phyloP scores from a whole-genome alignment of 2,797 vertebrate species.

The Lagodon rhomboides region DNA sequence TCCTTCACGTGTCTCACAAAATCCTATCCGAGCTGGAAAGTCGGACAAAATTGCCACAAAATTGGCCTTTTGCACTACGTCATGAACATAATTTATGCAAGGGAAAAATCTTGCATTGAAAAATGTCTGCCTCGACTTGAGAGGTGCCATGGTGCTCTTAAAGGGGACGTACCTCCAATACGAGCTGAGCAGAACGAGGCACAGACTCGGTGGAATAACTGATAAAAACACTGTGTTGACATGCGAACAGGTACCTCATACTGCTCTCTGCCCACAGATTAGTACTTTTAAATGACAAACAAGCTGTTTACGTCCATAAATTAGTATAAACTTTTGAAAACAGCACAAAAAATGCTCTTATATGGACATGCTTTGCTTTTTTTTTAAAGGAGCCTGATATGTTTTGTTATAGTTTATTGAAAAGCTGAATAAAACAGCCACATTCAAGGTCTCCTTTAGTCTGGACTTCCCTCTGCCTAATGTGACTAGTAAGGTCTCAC shows the following conservation, averaged over 20 bases:
- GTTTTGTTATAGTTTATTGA: neutral
- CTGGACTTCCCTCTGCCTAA: neutral
- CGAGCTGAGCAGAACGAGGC: neutral
- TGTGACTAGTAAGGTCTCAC: neutral
- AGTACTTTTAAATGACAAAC: neutral
- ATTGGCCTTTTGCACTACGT: constrained; percentile 96
- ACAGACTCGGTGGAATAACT: neutral
- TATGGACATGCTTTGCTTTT: neutral
- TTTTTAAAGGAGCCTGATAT: neutral
- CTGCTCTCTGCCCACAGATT: neutral
- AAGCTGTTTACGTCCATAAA: neutral
- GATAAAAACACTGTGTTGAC: neutral
- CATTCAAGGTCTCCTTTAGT: neutral
- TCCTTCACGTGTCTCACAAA: constrained; percentile 66
- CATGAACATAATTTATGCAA: constrained; percentile 99
- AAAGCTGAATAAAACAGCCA: neutral
- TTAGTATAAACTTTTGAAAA: neutral
- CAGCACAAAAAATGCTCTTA: neutral
- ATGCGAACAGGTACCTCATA: neutral
- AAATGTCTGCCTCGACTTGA: constrained; percentile 87
- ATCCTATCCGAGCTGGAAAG: constrained; percentile 78
- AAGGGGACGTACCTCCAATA: constrained; percentile 74
- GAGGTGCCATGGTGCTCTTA: constrained; percentile 87
- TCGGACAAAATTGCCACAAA: constrained; percentile 88
- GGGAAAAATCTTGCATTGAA: constrained; percentile 93